Evolutionary conservation across 2,113 vertebrate species (phyloP).

Genomic region (Cinclus mexicanus): DNA sequence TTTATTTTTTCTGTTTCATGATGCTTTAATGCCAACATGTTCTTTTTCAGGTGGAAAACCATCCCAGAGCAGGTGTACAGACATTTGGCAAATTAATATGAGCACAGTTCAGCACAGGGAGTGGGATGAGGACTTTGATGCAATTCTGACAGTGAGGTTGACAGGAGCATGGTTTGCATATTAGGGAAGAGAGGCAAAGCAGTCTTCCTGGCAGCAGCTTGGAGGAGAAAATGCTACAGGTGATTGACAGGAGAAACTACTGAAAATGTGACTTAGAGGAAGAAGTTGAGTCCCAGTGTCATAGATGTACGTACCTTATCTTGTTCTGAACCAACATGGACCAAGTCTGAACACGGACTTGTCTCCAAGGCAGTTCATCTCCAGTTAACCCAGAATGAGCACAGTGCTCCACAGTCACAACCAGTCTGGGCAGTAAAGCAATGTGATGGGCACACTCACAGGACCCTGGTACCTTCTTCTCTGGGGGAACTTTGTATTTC

Average conservation of each 20-base stretch:
- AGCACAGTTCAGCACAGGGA: not conserved
- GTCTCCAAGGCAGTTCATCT: not conserved
- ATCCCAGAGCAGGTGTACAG: not conserved
- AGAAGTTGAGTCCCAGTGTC: not conserved
- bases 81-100: not conserved
- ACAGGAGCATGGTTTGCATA: not conserved
- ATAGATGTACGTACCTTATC: not conserved
- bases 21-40: not conserved
- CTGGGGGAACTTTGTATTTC: not conserved
- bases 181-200: not conserved
- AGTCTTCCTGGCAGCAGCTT: not conserved
- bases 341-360: not conserved
- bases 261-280: not conserved
- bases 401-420: not conserved
- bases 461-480: not conserved
- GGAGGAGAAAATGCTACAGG: not conserved
- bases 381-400: not conserved
- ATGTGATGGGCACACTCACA: not conserved
- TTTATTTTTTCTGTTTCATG: not conserved
- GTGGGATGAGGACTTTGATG: not conserved
- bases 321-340: not conserved
- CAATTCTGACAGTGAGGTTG: not conserved
- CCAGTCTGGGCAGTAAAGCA: rapidly evolving
- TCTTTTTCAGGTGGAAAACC: not conserved
- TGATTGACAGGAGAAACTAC: not conserved